A percentile compares a stretch with the other conserved stretches of the same genome.
phyloP scores from a whole-genome alignment of 2,888 invertebrate genomes.

The Artemia sp. region DNA sequence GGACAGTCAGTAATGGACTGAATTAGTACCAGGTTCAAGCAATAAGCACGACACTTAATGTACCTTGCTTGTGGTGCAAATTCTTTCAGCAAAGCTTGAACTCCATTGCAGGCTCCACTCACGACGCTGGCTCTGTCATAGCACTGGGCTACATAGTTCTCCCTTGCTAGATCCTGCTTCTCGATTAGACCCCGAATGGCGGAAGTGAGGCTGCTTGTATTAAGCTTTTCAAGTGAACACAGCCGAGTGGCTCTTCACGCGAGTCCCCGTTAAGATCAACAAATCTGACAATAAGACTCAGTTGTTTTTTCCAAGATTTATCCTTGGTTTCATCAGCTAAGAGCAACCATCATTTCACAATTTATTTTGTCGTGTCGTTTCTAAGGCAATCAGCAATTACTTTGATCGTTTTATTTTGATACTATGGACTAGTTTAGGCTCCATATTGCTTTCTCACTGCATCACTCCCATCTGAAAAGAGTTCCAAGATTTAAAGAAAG shows the following conservation, averaged over 20 bases:
- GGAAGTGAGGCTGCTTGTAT: slow-evolving; percentile 15
- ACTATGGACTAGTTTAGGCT: neutral
- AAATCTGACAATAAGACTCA: slow-evolving; percentile 22
- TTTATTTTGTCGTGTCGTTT: slow-evolving; percentile 16
- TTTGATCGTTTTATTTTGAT: slow-evolving; percentile 23
- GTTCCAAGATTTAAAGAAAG: slow-evolving; percentile 22
- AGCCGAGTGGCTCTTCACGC: slow-evolving; percentile 6
- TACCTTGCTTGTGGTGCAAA: slow-evolving; percentile 18
- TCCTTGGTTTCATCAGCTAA: slow-evolving; percentile 23
- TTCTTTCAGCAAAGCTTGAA: slow-evolving; percentile 17
- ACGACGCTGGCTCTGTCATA: slow-evolving; percentile 32
- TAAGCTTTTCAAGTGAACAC: neutral
- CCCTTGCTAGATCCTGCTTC: slow-evolving; percentile 9
- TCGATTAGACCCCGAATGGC: neutral
- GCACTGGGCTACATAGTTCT: slow-evolving; percentile 19
- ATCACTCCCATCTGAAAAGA: slow-evolving; percentile 14
- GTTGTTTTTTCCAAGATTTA: slow-evolving; percentile 21
- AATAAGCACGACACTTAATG: slow-evolving; percentile 19
- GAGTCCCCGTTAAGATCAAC: slow-evolving; percentile 13
- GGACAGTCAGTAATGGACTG: neutral
- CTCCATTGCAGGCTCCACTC: slow-evolving; percentile 18
- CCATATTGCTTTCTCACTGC: neutral
- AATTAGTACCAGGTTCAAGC: slow-evolving; percentile 18
- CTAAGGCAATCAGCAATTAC: slow-evolving; percentile 1
- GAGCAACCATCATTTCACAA: slow-evolving; percentile 18